Percentiles rank a stretch among this genome's conserved stretches.
Evolutionary conservation across 2,113 vertebrate genomes (phyloP).

Genomic region (Sceloporus tristichus): DNA sequence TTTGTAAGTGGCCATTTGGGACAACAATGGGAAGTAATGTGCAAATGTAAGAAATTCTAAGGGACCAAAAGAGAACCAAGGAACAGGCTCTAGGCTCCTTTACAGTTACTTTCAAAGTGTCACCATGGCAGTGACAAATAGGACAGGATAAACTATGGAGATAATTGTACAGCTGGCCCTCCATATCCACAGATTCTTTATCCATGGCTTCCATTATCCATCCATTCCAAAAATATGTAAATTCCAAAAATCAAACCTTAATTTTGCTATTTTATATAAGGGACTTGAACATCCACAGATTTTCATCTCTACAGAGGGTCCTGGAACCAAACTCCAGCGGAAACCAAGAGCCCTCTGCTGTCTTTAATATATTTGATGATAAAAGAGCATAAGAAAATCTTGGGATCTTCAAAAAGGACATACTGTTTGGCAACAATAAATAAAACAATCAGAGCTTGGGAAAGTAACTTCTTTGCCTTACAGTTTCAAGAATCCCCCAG

Average conservation of each 20-base stretch:
- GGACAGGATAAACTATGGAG: background rate
- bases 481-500: background rate
- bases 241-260: no score
- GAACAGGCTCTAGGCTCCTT: background rate
- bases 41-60: background rate
- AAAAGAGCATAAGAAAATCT: background rate
- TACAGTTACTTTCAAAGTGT: background rate
- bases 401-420: background rate
- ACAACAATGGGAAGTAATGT: background rate
- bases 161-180: background rate
- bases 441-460: background rate
- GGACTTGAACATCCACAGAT: no score
- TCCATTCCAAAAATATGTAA: no score
- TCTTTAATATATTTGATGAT: background rate
- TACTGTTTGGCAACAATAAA: background rate
- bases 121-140: background rate
- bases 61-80: background rate
- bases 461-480: no score
- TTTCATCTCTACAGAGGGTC: no score
- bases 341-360: background rate
- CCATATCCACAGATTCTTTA: no score
- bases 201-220: no score
- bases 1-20: background rate
- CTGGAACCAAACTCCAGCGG: no score
- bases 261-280: no score